Conservation (phyloP, 2,888 invertebrate genomes). For the Xanthorhoe spadicearia region DNA sequence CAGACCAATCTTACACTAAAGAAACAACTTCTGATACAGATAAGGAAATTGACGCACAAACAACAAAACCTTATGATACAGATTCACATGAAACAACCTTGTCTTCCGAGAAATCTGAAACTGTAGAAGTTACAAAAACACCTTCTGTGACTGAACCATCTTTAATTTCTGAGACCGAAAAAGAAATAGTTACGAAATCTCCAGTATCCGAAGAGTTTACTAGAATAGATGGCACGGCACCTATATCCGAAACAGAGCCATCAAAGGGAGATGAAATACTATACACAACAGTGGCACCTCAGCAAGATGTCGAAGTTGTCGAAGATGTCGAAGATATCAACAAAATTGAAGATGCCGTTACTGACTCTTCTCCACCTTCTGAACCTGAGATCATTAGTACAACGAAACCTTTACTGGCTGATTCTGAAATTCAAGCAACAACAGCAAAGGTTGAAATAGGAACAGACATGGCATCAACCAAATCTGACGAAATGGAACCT, state of each 20-base stretch:
- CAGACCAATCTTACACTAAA: constrained; percentile 10
- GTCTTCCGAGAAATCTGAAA: constrained; percentile 16
- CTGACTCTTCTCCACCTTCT: constrained; percentile 16
- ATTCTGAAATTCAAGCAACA: constrained; percentile 9
- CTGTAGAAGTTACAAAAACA: constrained; percentile 14
- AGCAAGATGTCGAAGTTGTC: constrained; percentile 16
- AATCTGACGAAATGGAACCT: constrained; percentile 9
- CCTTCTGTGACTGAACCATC: constrained; percentile 19
- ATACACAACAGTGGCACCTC: constrained; percentile 9
- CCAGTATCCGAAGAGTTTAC: constrained; percentile 7
- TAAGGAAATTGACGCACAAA: constrained; percentile 18
- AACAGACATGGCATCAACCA: constrained; percentile 6
- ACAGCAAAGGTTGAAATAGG: constrained; percentile 9
- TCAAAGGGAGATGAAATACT: constrained; percentile 4
- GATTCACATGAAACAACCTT: constrained; percentile 18
- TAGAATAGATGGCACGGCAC: constrained; percentile 16
- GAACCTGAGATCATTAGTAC: constrained; percentile 6
- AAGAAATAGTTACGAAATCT: constrained; percentile 15
- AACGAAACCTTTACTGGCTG: constrained; percentile 15
- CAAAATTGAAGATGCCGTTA: constrained; percentile 13
- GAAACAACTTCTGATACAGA: constrained; percentile 13
- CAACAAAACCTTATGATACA: constrained; percentile 10
- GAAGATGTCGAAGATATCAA: constrained; percentile 17
- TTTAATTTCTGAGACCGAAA: constrained; percentile 1
- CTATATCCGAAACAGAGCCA: constrained; percentile 11